These are phyloP conservation scores for Bimastos eiseni DNA, from an alignment of 2,888 invertebrate species.

Conservation along the genomic window DNA sequence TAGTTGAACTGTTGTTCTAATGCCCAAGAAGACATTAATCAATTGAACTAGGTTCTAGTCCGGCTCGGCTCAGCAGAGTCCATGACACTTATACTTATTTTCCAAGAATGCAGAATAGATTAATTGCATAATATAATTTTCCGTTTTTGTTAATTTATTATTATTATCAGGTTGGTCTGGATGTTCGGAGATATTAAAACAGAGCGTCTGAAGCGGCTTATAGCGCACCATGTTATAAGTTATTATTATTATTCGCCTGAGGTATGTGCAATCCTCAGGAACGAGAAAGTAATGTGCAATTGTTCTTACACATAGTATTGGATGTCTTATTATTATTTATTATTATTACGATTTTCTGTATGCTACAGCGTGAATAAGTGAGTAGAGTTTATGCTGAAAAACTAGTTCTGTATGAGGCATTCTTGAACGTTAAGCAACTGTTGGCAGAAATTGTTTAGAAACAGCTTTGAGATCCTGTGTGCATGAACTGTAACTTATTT, in stretches of 20 bases:
- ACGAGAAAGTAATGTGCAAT: background rate
- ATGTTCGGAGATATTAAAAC: too few relatives aligned
- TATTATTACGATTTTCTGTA: background rate
- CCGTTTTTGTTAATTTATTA: background rate
- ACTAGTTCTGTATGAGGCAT: background rate
- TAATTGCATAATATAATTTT: background rate
- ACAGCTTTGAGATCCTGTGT: background rate
- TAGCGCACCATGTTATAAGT: too few relatives aligned
- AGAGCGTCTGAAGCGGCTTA: too few relatives aligned
- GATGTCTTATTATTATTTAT: slow-evolving; percentile 24
- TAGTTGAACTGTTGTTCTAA: too few relatives aligned
- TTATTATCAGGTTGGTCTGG: background rate
- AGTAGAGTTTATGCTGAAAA: background rate
- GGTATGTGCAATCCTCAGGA: background rate
- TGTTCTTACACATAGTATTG: background rate
- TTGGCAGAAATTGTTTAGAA: background rate
- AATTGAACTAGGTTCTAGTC: background rate
- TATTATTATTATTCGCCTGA: background rate
- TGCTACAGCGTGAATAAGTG: background rate
- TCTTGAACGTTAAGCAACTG: background rate
- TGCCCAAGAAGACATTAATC: too few relatives aligned
- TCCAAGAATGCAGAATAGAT: background rate
- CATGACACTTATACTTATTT: background rate
- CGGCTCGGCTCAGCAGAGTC: too few relatives aligned
- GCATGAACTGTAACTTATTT: slow-evolving; percentile 6